A percentile compares a stretch with the other conserved stretches of the same genome.
These are phyloP conservation scores for Parazoanthus darwini DNA, from an alignment of 92 coral and sea anemone species.

Conservation along the genomic window DNA sequence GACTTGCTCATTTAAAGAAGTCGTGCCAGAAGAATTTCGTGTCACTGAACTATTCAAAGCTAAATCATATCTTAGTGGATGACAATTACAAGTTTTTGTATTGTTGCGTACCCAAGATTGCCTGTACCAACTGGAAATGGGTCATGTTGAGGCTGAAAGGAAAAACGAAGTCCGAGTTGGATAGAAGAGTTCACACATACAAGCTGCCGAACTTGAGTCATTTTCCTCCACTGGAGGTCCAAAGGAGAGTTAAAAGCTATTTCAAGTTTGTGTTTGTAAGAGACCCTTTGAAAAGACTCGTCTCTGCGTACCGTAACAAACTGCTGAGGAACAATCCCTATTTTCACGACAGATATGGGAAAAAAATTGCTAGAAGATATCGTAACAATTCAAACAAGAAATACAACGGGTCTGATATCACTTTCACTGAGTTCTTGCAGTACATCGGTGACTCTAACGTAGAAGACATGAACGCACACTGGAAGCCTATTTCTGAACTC, in stretches of 20 bases:
- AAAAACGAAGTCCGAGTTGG: conserved; percentile 7
- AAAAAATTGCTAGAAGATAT: conserved; percentile 9
- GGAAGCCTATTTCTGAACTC: conserved; percentile 52
- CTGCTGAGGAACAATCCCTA: neutral
- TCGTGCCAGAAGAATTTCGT: neutral
- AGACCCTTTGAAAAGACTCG: conserved; percentile 44
- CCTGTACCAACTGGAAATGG: conserved; percentile 49
- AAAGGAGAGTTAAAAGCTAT: conserved; percentile 9
- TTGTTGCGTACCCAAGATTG: conserved; percentile 50
- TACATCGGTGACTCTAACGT: conserved; percentile 19
- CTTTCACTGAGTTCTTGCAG: conserved; percentile 46
- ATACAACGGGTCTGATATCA: conserved; percentile 33
- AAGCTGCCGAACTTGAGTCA: conserved; percentile 33
- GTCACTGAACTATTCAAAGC: neutral
- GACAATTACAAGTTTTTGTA: conserved; percentile 44
- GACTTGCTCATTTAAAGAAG: neutral
- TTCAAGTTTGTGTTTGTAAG: conserved; percentile 56
- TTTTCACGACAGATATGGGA: conserved; percentile 37
- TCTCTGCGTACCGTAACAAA: conserved; percentile 54
- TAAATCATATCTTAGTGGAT: conserved; percentile 31
- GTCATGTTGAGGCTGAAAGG: conserved; percentile 44
- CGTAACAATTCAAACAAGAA: conserved; percentile 1
- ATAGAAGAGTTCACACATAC: conserved; percentile 21
- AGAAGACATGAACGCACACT: conserved; percentile 49
- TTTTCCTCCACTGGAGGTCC: neutral